Conservation (phyloP, 2,888 invertebrate species). For the Theretra japonica region DNA sequence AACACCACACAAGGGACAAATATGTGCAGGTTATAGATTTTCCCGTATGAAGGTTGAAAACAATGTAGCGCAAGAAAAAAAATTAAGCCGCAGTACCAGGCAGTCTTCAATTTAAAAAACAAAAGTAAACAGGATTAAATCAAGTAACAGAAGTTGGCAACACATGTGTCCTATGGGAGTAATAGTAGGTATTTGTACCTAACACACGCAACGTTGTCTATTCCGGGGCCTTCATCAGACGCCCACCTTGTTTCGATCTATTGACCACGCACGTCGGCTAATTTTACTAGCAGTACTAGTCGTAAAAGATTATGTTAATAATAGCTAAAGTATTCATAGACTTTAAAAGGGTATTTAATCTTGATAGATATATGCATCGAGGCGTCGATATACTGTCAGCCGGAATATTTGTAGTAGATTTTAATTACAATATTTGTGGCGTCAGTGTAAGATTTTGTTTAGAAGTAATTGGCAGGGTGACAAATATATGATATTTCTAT, state of each 20-base stretch:
- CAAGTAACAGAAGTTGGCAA: not conserved
- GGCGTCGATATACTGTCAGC: too few species aligned
- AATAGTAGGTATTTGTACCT: not conserved
- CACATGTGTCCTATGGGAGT: not conserved
- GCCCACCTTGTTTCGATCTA: constrained; percentile 12
- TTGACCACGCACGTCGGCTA: constrained; percentile 6
- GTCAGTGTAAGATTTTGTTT: too few species aligned
- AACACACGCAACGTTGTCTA: not conserved
- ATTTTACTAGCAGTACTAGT: not conserved
- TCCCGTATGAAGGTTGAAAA: too few species aligned
- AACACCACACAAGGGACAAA: too few species aligned
- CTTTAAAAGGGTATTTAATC: not conserved
- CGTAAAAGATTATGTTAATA: not conserved
- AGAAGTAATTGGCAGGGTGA: too few species aligned
- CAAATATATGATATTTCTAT: too few species aligned
- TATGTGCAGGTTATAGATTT: too few species aligned
- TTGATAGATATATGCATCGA: not conserved
- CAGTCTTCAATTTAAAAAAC: not conserved
- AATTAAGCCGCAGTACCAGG: too few species aligned
- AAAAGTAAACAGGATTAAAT: not conserved
- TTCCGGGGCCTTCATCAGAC: constrained; percentile 10
- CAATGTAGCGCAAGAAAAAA: too few species aligned
- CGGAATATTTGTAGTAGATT: too few species aligned
- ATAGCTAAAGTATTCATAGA: not conserved
- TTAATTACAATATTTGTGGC: too few species aligned